A percentile compares a stretch with the other conserved stretches of the same genome.
phyloP scores from a whole-genome alignment of 2,888 invertebrate genomes.

The Drosophila merina region DNA sequence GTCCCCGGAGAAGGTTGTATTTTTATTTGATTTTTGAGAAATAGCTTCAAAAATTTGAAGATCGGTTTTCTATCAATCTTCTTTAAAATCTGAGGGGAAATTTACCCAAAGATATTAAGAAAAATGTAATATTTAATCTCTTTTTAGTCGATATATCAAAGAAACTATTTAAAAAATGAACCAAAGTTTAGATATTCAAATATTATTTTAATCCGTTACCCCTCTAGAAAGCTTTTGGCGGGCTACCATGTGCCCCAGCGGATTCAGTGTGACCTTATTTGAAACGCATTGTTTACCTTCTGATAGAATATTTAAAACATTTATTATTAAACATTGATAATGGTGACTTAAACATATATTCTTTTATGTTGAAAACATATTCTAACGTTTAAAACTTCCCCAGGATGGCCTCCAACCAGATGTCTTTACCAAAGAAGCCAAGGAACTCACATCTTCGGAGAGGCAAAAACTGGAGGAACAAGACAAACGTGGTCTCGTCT shows the following conservation, averaged over 20 bases:
- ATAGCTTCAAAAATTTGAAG: no score
- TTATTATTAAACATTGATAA: background rate
- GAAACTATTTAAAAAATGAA: no score
- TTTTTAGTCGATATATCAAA: no score
- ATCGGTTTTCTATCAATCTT: no score
- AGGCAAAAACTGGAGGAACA: constrained; percentile 87
- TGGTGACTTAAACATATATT: background rate
- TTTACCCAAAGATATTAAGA: no score
- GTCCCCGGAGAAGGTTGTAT: no score
- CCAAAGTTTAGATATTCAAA: no score
- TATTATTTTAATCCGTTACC: no score
- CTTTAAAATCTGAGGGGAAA: no score
- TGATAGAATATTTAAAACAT: background rate
- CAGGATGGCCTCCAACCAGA: constrained; percentile 42
- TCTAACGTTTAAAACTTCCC: background rate
- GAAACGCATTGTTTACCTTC: background rate
- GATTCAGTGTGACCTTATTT: constrained; percentile 9
- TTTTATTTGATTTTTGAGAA: no score
- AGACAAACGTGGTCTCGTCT: constrained; percentile 87
- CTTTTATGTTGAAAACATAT: background rate
- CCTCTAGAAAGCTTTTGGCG: background rate
- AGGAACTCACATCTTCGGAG: constrained; percentile 85
- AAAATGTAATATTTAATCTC: no score
- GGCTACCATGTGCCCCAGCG: background rate
- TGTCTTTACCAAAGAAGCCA: constrained; percentile 62